Evolutionary conservation across 2,888 invertebrate genomes (phyloP), one percentile per base, ranked within the genome.

Genomic region (Morinoia aosen): DNA sequence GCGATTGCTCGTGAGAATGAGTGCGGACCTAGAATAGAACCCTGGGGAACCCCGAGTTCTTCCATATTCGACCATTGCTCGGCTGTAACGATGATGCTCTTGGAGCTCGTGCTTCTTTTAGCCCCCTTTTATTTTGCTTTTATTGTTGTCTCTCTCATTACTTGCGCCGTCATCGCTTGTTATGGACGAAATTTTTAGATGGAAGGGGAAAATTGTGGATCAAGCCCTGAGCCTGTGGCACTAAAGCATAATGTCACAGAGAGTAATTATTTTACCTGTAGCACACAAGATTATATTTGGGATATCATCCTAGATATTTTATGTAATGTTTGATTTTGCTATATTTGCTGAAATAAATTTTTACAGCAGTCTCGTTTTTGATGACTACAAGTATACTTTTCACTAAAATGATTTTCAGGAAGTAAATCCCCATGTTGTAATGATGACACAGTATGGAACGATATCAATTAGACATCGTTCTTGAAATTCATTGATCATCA

Each of bases 61-160:
- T 40, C 90, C 40, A 48, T 90, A 90, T 90, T 90, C 90, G 90
- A 19, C 90, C 90, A 90, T 90, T 90, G 14, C 90, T 40, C 48
- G 40, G 48, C 48, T 48, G 33, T 90, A 48, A 90, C 90, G 90
- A 90, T 90, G 90, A 90, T 90, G 48, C 90, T 90, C 48, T 33
- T 90, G 48, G 14, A 48, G 90, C 90, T 90, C 90, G 40, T 40
- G 48, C 90, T 48, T 40, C 90, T 90, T 90, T 90, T 90, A 90
- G 40, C 48, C 33, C 40, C 40, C 90, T 90, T 90, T 90, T 90
- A 90, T 90, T 48, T 90, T 40, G 40, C 90, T 90, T 90, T 90
- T 90, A 90, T 90, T 90, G 90, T 90, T 40, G 90, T 90, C 90
- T 90, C 90, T 90, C 40, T 90, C 90, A 90, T 90, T 90, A 90